Percentiles rank a stretch among this genome's conserved stretches.
Conservation (phyloP, 2,888 invertebrate genomes). For the Aplocera efformata region DNA sequence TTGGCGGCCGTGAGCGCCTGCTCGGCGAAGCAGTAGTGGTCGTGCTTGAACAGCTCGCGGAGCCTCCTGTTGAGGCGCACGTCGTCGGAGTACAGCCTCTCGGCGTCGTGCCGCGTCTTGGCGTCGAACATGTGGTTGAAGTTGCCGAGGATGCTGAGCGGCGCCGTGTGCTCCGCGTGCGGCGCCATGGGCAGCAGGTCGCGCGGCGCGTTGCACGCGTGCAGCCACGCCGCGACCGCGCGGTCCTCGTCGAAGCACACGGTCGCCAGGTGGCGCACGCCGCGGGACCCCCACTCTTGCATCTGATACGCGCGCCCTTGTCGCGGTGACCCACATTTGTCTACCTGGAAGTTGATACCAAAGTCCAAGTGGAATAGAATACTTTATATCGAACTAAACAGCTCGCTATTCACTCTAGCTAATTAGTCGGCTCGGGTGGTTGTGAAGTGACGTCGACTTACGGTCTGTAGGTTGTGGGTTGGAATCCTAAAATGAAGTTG, state of each 20-base stretch:
- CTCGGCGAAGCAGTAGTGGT: slow-evolving; percentile 49
- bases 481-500: too few species aligned
- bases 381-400: too few species aligned
- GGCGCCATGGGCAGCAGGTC: slow-evolving; percentile 39
- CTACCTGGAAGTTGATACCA: slow-evolving; percentile 44
- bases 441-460: too few species aligned
- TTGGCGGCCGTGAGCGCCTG: slow-evolving; percentile 51
- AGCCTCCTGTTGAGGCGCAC: slow-evolving; percentile 50
- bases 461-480: too few species aligned
- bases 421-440: too few species aligned
- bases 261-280: slow-evolving; percentile 53
- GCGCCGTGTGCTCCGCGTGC: slow-evolving; percentile 46
- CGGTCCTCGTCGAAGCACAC: slow-evolving; percentile 65
- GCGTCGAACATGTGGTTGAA: slow-evolving; percentile 74
- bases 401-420: too few species aligned
- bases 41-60: slow-evolving; percentile 53
- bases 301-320: slow-evolving; percentile 66
- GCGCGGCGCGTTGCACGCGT: slow-evolving; percentile 30
- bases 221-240: slow-evolving; percentile 41
- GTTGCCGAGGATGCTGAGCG: slow-evolving; percentile 67
- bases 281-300: slow-evolving; percentile 25
- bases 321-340: slow-evolving; percentile 51
- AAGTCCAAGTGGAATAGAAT: too few species aligned
- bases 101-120: slow-evolving; percentile 53
- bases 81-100: slow-evolving; percentile 62